Evolutionary conservation across 2,888 invertebrate genomes (phyloP).

Genomic region (Hypsopygia costalis): DNA sequence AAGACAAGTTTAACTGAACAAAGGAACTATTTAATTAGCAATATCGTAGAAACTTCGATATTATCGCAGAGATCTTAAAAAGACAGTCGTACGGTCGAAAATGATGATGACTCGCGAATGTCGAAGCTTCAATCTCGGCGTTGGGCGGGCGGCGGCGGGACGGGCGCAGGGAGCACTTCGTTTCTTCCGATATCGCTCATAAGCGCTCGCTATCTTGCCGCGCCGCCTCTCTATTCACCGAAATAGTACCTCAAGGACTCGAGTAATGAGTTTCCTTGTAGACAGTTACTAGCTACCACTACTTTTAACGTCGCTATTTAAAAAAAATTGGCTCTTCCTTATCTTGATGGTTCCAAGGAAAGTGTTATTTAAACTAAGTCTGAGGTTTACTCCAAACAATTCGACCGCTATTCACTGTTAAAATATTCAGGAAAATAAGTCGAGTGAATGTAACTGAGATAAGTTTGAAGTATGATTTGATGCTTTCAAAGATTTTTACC

Average conservation of each 20-base stretch:
- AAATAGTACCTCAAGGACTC: conserved; percentile 77
- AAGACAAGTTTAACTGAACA: no score
- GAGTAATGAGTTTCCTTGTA: conserved; percentile 73
- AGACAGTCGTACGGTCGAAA: conserved; percentile 16
- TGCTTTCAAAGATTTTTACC: no score
- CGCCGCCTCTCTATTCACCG: conserved; percentile 64
- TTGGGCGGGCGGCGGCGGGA: conserved; percentile 17
- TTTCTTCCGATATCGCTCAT: conserved; percentile 75
- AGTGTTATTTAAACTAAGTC: no score
- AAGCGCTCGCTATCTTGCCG: conserved; percentile 65
- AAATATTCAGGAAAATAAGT: no score
- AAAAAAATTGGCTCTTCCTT: conserved; percentile 47
- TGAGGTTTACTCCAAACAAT: no score
- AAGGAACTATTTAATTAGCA: no score
- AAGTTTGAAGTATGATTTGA: no score
- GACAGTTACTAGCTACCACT: conserved; percentile 54
- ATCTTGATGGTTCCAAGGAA: conserved; percentile 22
- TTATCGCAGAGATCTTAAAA: no score
- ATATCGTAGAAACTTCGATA: no score
- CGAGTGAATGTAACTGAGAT: no score
- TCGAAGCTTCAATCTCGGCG: conserved; percentile 25
- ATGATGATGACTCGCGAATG: conserved; percentile 5
- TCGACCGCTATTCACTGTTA: no score
- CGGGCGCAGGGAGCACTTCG: conserved; percentile 49
- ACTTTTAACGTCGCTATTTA: conserved; percentile 63